These are phyloP conservation scores for Melikaiella ostensackeni DNA, from an alignment of 2,888 invertebrate species.

Conservation along the genomic window DNA sequence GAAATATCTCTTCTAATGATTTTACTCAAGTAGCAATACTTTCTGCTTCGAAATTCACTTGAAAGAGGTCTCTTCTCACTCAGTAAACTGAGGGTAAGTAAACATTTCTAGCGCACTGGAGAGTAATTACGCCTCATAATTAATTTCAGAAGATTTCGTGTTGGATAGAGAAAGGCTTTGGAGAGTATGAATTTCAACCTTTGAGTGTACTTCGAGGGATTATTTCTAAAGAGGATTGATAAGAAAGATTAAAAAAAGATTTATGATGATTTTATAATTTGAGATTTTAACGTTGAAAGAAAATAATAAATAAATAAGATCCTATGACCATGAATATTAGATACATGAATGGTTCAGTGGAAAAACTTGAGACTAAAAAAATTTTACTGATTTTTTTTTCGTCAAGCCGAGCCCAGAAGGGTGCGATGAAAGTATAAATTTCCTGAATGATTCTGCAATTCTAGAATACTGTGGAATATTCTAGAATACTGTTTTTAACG, in stretches of 20 bases:
- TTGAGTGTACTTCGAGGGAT: background rate
- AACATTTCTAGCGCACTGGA: background rate
- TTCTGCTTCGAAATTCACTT: background rate
- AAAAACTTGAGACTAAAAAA: too few relatives aligned
- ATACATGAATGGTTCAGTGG: too few relatives aligned
- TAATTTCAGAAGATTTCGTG: background rate
- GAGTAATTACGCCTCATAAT: slow-evolving; percentile 5
- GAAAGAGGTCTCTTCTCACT: background rate
- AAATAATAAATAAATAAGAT: background rate
- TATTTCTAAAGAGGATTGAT: background rate
- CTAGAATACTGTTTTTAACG: too few relatives aligned
- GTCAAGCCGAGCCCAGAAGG: too few relatives aligned
- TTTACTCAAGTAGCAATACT: background rate
- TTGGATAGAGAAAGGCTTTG: background rate
- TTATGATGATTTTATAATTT: background rate
- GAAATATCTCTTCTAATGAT: background rate
- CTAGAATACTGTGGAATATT: too few relatives aligned
- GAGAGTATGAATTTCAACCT: background rate
- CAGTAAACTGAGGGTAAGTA: background rate
- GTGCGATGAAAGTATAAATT: too few relatives aligned
- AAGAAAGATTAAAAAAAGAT: background rate
- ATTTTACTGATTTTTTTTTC: too few relatives aligned
- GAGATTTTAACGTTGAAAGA: background rate
- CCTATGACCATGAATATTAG: background rate
- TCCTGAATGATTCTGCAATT: too few relatives aligned